phyloP scores from a whole-genome alignment of 2,888 invertebrate genomes.

The Leptopilina myrica region DNA sequence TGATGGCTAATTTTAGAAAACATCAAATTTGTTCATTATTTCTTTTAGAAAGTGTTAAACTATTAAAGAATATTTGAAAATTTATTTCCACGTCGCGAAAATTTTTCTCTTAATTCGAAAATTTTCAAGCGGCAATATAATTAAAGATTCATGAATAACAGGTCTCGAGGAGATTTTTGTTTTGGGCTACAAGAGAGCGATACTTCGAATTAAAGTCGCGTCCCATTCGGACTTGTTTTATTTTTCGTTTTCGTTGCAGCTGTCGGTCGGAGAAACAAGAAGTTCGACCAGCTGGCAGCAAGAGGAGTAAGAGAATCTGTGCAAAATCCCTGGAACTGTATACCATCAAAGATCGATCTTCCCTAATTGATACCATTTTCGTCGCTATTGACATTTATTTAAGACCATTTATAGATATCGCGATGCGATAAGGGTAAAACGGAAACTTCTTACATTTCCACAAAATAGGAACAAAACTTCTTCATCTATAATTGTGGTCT shows the following conservation, averaged over 20 bases:
- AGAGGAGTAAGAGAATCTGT: constrained; percentile 13
- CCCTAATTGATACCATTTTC: constrained; percentile 11
- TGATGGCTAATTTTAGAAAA: constrained; percentile 3
- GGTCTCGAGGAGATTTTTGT: constrained; percentile 1
- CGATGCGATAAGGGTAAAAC: too few species aligned
- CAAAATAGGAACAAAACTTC: too few species aligned
- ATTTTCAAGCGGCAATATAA: not conserved
- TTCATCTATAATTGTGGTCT: too few species aligned
- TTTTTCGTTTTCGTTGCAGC: constrained; percentile 58
- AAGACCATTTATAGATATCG: too few species aligned
- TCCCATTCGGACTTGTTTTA: not conserved
- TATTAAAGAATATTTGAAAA: too few species aligned
- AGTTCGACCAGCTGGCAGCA: constrained; percentile 77
- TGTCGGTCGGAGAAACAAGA: constrained; percentile 78
- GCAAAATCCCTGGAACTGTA: constrained; percentile 23
- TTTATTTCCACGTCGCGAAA: too few species aligned
- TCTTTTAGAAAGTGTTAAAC: not conserved
- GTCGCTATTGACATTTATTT: too few species aligned
- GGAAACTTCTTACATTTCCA: too few species aligned
- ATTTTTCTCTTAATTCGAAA: not conserved
- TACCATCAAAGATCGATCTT: constrained; percentile 15
- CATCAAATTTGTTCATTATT: not conserved
- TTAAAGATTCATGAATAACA: constrained; percentile 9
- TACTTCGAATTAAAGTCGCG: constrained; percentile 34
- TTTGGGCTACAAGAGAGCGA: constrained; percentile 28